Evolutionary conservation across 2,888 invertebrate species (phyloP).

Genomic region (Chrysina gloriosa): DNA sequence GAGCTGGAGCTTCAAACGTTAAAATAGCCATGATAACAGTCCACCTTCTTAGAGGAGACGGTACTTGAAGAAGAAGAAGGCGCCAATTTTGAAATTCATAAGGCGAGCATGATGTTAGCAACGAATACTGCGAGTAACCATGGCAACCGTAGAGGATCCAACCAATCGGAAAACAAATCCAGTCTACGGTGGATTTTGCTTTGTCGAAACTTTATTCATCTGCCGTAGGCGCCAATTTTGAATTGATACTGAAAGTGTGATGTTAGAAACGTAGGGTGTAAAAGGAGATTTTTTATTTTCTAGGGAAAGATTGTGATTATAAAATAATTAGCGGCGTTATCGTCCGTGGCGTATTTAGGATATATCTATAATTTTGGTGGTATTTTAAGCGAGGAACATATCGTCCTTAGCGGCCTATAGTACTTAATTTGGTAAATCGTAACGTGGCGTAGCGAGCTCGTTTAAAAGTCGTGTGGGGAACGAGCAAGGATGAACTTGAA

Average conservation of each 20-base stretch:
- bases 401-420: conserved; percentile 33
- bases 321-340: not conserved
- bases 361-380: conserved; percentile 29
- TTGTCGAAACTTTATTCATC: not conserved
- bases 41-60: no score
- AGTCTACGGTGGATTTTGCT: not conserved
- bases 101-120: no score
- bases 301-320: not conserved
- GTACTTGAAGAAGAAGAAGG: no score
- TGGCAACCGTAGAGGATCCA: no score
- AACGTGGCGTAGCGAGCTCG: no score
- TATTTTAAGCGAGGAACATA: conserved; percentile 25
- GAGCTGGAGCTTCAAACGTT: no score
- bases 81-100: no score
- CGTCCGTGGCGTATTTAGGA: not conserved
- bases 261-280: not conserved
- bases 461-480: not conserved
- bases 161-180: not conserved
- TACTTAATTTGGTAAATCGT: not conserved
- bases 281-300: not conserved
- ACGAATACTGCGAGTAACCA: no score
- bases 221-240: not conserved
- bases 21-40: no score
- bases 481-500: not conserved
- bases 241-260: not conserved